A percentile compares a stretch with the other conserved stretches of the same genome.
phyloP scores from a whole-genome alignment of 2,113 vertebrate genomes.

The Sylvia atricapilla region DNA sequence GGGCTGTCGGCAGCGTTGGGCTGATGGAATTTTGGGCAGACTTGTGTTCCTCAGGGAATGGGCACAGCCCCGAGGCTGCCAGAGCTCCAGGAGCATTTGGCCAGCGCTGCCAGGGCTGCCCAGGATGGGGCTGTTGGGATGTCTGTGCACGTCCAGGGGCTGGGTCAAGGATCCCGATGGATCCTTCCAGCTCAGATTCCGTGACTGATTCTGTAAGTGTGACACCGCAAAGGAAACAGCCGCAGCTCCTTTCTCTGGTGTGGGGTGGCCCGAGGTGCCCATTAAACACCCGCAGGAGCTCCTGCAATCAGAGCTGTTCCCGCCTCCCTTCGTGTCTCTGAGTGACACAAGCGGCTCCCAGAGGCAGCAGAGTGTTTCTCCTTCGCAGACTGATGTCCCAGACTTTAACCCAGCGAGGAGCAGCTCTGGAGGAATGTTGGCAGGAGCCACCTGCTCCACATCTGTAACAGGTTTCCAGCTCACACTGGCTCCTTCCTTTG shows the following conservation, averaged over 20 bases:
- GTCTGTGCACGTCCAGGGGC: not conserved
- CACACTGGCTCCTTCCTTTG: not conserved
- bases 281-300: not conserved
- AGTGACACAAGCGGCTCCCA: not conserved
- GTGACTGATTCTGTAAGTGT: not conserved
- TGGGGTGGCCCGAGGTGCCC: not conserved
- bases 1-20: not conserved
- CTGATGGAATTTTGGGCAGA: not conserved
- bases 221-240: not conserved
- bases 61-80: accelerated
- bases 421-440: not conserved
- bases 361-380: accelerated
- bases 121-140: not conserved
- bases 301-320: not conserved
- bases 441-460: not conserved
- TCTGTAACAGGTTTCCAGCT: no score
- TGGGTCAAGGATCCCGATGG: not conserved
- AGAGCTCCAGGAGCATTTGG: not conserved
- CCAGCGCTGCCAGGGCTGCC: not conserved
- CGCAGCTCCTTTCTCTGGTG: not conserved
- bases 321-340: not conserved
- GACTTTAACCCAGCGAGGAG: not conserved
- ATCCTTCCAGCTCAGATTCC: not conserved
- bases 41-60: not conserved
- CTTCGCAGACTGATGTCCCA: not conserved